These are phyloP conservation scores for Mythimna albipuncta DNA, from an alignment of 2,888 invertebrate species.

Conservation along the genomic window DNA sequence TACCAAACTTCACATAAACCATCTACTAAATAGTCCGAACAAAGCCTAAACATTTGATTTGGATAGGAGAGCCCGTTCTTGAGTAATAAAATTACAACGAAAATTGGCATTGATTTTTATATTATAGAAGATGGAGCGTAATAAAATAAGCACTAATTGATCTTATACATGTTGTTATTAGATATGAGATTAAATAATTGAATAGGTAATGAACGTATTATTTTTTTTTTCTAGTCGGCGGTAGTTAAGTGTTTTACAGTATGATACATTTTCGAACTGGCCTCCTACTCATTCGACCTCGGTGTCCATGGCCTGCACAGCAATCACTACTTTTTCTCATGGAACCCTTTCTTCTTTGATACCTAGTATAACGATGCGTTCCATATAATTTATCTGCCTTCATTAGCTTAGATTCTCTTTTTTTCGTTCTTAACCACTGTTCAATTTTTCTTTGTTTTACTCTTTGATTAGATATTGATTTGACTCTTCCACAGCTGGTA, in stretches of 20 bases:
- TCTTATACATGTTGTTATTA: conserved; percentile 24
- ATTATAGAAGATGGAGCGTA: neutral
- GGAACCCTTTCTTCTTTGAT: conserved; percentile 72
- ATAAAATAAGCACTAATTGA: conserved; percentile 25
- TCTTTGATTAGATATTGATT: conserved; percentile 63
- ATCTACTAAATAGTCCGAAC: too few relatives aligned
- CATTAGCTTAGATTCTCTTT: conserved; percentile 75
- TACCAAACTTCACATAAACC: too few relatives aligned
- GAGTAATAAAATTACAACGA: too few relatives aligned
- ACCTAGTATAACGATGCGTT: conserved; percentile 72
- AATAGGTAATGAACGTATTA: conserved; percentile 3
- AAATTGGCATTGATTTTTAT: too few relatives aligned
- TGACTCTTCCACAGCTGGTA: conserved; percentile 74
- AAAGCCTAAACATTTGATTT: too few relatives aligned
- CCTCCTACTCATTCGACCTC: conserved; percentile 74
- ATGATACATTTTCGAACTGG: conserved; percentile 66
- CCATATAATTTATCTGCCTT: conserved; percentile 76
- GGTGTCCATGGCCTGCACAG: conserved; percentile 83
- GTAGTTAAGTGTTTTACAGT: conserved; percentile 59
- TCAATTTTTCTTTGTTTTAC: conserved; percentile 66
- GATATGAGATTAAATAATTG: neutral
- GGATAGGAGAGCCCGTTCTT: too few relatives aligned
- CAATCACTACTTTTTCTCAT: conserved; percentile 68
- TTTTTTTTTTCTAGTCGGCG: conserved; percentile 10
- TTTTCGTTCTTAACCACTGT: conserved; percentile 78